Conservation (phyloP, 2,888 invertebrate genomes). For the Apodemia mormo region DNA sequence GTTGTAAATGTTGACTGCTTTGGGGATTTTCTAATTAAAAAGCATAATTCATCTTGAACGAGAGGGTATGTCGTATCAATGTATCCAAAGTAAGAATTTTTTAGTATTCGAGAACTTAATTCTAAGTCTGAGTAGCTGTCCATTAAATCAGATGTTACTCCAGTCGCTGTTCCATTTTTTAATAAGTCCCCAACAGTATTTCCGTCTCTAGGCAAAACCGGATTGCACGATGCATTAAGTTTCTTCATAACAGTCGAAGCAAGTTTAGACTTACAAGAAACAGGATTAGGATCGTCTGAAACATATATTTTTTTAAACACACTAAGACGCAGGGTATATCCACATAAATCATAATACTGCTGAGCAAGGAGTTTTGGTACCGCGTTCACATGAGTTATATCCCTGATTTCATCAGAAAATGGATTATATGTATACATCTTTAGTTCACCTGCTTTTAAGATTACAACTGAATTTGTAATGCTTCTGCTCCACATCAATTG, state of each 20-base stretch:
- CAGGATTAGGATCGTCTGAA: slow-evolving; percentile 52
- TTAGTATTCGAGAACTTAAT: slow-evolving; percentile 76
- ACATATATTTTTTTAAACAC: slow-evolving; percentile 62
- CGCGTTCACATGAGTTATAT: slow-evolving; percentile 63
- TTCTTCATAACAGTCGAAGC: slow-evolving; percentile 54
- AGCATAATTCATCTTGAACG: slow-evolving; percentile 79
- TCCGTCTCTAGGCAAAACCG: slow-evolving; percentile 62
- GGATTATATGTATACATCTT: slow-evolving; percentile 78
- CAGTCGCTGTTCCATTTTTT: slow-evolving; percentile 69
- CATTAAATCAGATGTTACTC: slow-evolving; percentile 67
- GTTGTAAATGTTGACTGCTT: slow-evolving; percentile 74
- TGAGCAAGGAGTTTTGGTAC: slow-evolving; percentile 47
- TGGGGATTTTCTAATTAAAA: slow-evolving; percentile 74
- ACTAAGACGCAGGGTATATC: slow-evolving; percentile 57
- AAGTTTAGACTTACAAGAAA: slow-evolving; percentile 58
- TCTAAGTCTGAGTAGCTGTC: slow-evolving; percentile 79
- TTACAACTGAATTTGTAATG: slow-evolving; percentile 74
- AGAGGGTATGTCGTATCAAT: slow-evolving; percentile 79
- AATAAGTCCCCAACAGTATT: slow-evolving; percentile 68
- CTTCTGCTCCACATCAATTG: slow-evolving; percentile 74
- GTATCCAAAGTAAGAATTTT: slow-evolving; percentile 69
- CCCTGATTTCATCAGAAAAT: slow-evolving; percentile 63
- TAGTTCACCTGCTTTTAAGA: slow-evolving; percentile 56
- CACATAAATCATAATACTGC: slow-evolving; percentile 62
- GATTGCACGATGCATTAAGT: slow-evolving; percentile 65